Percentiles rank a stretch among this genome's conserved stretches.
Evolutionary conservation across 1,140 invertebrate species (phyloP).

Genomic region (Leptoteleia sp.): DNA sequence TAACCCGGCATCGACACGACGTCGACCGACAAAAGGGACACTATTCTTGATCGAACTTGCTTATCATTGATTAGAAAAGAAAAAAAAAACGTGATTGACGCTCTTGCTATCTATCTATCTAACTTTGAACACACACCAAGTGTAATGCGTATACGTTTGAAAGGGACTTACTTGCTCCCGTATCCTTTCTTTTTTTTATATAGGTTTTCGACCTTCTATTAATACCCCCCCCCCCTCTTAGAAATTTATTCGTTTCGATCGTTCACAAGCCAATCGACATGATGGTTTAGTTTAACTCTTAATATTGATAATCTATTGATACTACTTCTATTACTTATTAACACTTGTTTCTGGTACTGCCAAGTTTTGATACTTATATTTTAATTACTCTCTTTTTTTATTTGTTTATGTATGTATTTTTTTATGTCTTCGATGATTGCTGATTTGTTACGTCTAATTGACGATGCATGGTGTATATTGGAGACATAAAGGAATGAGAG

Average conservation of each 20-base stretch:
- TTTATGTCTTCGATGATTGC: constrained; percentile 74
- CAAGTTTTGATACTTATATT: constrained; percentile 61
- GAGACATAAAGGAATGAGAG: constrained; percentile 24
- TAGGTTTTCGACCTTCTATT: constrained; percentile 57
- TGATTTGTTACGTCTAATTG: constrained; percentile 70
- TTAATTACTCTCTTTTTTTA: constrained; percentile 48
- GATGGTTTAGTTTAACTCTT: constrained; percentile 59
- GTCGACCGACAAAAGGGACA: constrained; percentile 63
- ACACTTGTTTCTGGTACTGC: constrained; percentile 70
- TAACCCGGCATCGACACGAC: constrained; percentile 68
- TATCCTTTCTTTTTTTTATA: constrained; percentile 58
- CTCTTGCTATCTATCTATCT: constrained; percentile 31
- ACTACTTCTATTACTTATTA: constrained; percentile 78
- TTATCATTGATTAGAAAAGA: constrained; percentile 44
- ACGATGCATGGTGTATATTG: constrained; percentile 49
- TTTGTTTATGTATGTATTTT: not conserved
- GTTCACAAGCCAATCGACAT: constrained; percentile 48
- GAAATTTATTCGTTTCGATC: constrained; percentile 53
- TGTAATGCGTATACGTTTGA: constrained; percentile 36
- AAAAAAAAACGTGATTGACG: constrained; percentile 36
- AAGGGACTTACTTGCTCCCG: constrained; percentile 19
- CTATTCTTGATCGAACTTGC: constrained; percentile 47
- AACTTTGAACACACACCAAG: constrained; percentile 34
- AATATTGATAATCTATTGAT: constrained; percentile 68
- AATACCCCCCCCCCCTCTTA: constrained; percentile 31